Evolutionary conservation across 2,888 invertebrate species (phyloP), one percentile per base, ranked within the genome.

Genomic region (Pseudanteris insignis): DNA sequence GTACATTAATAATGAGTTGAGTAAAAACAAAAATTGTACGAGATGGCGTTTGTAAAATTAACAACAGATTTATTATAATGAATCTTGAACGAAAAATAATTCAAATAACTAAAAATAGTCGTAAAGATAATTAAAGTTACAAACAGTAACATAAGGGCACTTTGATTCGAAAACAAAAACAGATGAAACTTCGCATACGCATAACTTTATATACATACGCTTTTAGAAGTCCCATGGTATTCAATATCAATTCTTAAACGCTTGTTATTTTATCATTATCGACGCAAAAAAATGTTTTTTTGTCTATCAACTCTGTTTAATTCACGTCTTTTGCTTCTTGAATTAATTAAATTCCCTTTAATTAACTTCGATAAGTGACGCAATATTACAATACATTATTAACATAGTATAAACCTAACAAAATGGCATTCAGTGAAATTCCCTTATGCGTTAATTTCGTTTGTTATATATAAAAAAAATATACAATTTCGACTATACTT

Each of bases 361-460:
- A 46, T 47, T 28, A 48, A 51, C 47, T 55, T 34, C 32, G 37
- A 62, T 55, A 47, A 72, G 72, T 73, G 71, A 72, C 74, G 70
- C 73, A 75, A 69, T 71, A 70, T 73, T 51, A 57, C 25, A 50
- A 28, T 64, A 64, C 10, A 50, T 60, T 10, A 57, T 60, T 61
- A 65, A 64, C 66, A 71, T 68, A 71, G 69, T 73, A 70, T 71
- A 71, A 69, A 70, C 67, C 70, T 71, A 70, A 68, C 53, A 79
- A 79, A 79, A 78, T 79, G 78, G 79, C 79, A 79, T 79, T 79
- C 78, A 78, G 79, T 76, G 70, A 72, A 63, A 71, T 73, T 61
- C 68, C 51, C 72, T 73, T 74, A 77, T 71, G 76, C 70, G 69
- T 74, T 74, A 74, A 76, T 63, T 72, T 74, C 71, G 73, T 75